Evolutionary conservation across 1,140 invertebrate species (phyloP), one percentile per base, ranked within the genome.

Genomic region (Mya arenaria): DNA sequence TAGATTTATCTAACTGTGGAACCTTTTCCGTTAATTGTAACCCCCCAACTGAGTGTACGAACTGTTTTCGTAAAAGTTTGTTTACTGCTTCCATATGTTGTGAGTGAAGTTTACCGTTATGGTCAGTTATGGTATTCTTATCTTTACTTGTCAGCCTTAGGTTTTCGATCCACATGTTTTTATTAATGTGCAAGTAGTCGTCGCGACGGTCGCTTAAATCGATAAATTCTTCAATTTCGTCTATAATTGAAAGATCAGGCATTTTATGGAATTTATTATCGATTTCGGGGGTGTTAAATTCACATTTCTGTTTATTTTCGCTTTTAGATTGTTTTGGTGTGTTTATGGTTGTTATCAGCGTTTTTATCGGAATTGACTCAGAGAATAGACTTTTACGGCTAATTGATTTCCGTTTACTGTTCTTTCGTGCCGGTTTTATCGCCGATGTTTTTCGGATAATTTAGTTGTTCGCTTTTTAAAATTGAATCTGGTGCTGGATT

Each of bases 401-500:
- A 44, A n/a, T 37, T n/a, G 30, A 10, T 68, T 34, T 37, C 17
- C 32, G 6, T 4, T 17, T 44, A 10, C 48, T 1, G 10, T 68
- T 62, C 25, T 2, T 5, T 32, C 36, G 4, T 4, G 36, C 58
- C 28, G 65, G 36, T 41, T n/a, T n/a, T n/a, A n/a, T n/a, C n/a
- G n/a, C n/a, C n/a, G n/a, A 41, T 68, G 4, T 41, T 39, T 25
- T 28, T 28, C 30, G 28, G 10, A 44, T 44, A 23, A 44, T 28
- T 68, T 41, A 37, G 28, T 28, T 69, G 23, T 44, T 30, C 19
- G 6, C 39, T 28, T 71, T 71, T 71, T 25, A 55, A 17, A 3
- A 71, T 52, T 28, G 71, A 74, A 30, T 74, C 71, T 39, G 55
- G 71, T 39, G 71, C 52, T 8, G 71, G 52, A 39, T 37, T 60